Evolutionary conservation across 2,113 vertebrate species (phyloP), one percentile per base, ranked within the genome.

Genomic region (Neoarius graeffei): DNA sequence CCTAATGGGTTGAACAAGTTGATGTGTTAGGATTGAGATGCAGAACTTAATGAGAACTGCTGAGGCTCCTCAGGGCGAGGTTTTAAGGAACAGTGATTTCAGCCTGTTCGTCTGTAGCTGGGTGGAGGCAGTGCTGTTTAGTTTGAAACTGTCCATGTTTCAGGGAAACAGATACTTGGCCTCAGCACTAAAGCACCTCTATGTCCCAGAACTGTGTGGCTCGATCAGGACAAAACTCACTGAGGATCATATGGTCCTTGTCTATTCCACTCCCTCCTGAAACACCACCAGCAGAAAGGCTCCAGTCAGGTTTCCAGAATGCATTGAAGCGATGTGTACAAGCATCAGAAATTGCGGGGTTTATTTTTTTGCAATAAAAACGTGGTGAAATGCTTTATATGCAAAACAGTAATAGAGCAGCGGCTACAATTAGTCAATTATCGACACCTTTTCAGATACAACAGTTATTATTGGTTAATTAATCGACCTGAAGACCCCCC

Each of bases 201-300:
- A 92, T 42, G 76, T 93, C 90, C 92, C 92, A 93, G 83, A 57
- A 81, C 85, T 93, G 92, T 15, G 88, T 87, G 30, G 54, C 23
- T 69, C 69, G 82, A 27, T 85, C 86, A 35, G 86, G 82, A 27
- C 80, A 79, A 25, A 91, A 89, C 69, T 82, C 84, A 9, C 64
- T 91, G 84, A 91, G 81, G 42, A 93, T 87, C 79, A 93, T 83
- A 57, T 91, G 92, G 30, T 92, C 88, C 86, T 80, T 91, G 83
- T 92, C 89, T 11, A 87, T 56, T 54, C 83, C 90, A 42, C 7
- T 86, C 35, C 91, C 92, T 83, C 92, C 92, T 93, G 81, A 86
- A 79, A 90, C 52, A 83, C 15, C 27, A 81, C 7, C 25, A 59
- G 54, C 60, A 54, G 27, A 82, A 48, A 77, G 14, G 25, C 20